Percentiles rank a stretch among this genome's conserved stretches.
Evolutionary conservation across 2,888 invertebrate species (phyloP).

Genomic region (Drosophila stalkeri): DNA sequence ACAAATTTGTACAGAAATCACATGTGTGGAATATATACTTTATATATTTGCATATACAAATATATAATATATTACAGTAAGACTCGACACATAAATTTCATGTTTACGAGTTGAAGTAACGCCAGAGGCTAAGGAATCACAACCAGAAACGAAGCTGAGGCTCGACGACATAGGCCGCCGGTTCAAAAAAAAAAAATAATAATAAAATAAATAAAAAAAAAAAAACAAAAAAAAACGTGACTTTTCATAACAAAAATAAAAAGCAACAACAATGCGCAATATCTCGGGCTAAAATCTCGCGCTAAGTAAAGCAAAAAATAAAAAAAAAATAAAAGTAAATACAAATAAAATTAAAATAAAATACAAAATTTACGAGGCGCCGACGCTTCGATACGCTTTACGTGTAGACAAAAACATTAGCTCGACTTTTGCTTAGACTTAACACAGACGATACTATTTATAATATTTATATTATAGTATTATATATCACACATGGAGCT

Average conservation of each 20-base stretch:
- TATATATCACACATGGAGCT: background rate
- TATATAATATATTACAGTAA: background rate
- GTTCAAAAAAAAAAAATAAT: constrained; percentile 42
- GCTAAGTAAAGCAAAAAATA: constrained; percentile 20
- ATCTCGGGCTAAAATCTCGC: constrained; percentile 49
- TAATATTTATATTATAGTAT: background rate
- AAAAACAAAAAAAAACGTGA: constrained; percentile 62
- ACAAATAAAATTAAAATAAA: constrained; percentile 1
- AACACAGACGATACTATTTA: background rate
- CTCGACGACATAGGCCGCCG: constrained; percentile 31
- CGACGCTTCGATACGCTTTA: background rate
- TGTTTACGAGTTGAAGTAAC: constrained; percentile 51
- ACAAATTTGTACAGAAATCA: constrained; percentile 25
- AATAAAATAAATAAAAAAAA: constrained; percentile 59
- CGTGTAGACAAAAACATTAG: background rate
- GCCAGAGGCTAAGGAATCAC: constrained; percentile 24
- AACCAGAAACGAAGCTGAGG: constrained; percentile 17
- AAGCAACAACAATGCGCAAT: constrained; percentile 41
- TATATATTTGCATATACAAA: background rate
- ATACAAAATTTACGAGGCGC: constrained; percentile 6
- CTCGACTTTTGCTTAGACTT: too few species aligned
- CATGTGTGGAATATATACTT: background rate
- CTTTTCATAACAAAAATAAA: constrained; percentile 55
- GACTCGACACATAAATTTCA: constrained; percentile 44
- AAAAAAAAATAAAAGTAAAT: constrained; percentile 26